phyloP scores from a whole-genome alignment of 2,113 vertebrate species.

The Zapornia atra region DNA sequence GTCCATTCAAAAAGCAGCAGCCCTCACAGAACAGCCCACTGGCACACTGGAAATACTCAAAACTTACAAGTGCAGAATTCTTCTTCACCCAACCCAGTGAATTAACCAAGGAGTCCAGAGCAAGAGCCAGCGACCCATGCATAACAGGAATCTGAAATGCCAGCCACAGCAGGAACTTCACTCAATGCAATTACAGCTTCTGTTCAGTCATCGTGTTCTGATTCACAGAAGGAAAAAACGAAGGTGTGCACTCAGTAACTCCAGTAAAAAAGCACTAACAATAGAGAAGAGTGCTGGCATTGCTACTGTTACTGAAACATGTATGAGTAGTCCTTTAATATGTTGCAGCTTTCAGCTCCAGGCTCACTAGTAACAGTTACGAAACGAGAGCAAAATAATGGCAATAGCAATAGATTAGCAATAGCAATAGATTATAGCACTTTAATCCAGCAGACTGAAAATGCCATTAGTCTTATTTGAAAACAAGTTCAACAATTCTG shows the following conservation, averaged over 20 bases:
- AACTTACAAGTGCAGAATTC: background rate
- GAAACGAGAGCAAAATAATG: background rate
- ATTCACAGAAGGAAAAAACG: background rate
- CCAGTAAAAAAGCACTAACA: slow-evolving; percentile 50
- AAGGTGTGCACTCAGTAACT: slow-evolving; percentile 6
- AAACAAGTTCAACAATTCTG: background rate
- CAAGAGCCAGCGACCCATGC: background rate
- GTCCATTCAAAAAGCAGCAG: background rate
- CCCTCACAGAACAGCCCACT: background rate
- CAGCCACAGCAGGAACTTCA: background rate
- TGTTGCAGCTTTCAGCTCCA: background rate
- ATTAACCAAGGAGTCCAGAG: background rate
- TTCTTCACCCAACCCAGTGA: background rate
- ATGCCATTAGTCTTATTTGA: background rate
- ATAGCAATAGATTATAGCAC: background rate
- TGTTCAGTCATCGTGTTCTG: background rate
- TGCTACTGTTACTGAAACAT: slow-evolving; percentile 30
- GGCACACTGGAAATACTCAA: background rate
- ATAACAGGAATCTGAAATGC: background rate
- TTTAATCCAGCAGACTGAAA: background rate
- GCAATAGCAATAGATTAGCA: background rate
- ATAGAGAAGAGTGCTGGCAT: slow-evolving; percentile 10
- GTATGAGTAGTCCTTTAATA: slow-evolving; percentile 22
- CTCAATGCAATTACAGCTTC: background rate
- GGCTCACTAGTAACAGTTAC: background rate